Evolutionary conservation across 1,140 invertebrate genomes (phyloP).

Genomic region (Laodelphax striatellus): DNA sequence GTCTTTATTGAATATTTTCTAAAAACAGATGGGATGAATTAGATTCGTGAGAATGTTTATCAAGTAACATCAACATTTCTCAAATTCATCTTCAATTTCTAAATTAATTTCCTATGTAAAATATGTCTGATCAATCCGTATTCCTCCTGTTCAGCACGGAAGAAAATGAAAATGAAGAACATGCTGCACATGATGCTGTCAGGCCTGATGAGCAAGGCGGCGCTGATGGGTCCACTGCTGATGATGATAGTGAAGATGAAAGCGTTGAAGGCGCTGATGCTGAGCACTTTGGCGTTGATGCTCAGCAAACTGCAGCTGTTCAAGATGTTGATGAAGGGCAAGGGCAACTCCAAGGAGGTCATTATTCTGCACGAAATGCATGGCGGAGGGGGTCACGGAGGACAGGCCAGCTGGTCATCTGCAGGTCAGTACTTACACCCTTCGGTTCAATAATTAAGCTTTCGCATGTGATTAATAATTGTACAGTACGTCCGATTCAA

Average conservation of each 20-base stretch:
- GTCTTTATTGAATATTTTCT: no score
- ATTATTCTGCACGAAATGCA: not conserved
- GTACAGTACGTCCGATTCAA: no score
- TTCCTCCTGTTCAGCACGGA: not conserved
- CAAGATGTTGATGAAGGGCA: slow-evolving; percentile 16
- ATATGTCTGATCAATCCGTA: not conserved
- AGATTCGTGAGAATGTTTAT: no score
- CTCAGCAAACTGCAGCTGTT: slow-evolving; percentile 12
- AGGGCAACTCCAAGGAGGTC: slow-evolving; percentile 2
- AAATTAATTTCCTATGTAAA: no score
- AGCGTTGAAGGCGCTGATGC: slow-evolving; percentile 18
- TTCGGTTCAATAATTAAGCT: no score
- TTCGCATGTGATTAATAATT: no score
- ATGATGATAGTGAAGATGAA: slow-evolving; percentile 21
- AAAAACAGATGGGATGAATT: no score
- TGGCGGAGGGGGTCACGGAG: not conserved
- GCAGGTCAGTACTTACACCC: not conserved
- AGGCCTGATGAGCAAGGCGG: slow-evolving; percentile 18
- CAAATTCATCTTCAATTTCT: no score
- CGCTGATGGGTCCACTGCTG: slow-evolving; percentile 18
- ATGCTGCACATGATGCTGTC: slow-evolving; percentile 21
- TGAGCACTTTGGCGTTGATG: slow-evolving; percentile 17
- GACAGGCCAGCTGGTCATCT: not conserved
- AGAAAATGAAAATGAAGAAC: slow-evolving; percentile 15
- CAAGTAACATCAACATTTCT: no score